A percentile compares a stretch with the other conserved stretches of the same genome.
Conservation (phyloP, 2,797 vertebrate species). For the Psittacula echo region DNA sequence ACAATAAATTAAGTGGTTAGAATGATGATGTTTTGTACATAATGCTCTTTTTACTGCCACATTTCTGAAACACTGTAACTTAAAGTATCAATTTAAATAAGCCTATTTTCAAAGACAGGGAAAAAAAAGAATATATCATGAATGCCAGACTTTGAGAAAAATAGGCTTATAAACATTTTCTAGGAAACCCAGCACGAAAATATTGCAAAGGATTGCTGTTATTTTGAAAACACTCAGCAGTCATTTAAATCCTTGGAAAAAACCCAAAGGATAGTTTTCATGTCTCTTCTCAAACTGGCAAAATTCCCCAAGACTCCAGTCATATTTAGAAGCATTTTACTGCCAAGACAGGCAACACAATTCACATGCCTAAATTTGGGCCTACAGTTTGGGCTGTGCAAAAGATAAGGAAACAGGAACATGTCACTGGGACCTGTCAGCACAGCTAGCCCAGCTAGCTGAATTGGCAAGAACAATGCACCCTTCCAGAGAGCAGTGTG, state of each 20-base stretch:
- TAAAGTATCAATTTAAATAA: neutral
- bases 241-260: conserved; percentile 12
- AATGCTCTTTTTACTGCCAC: neutral
- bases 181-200: neutral
- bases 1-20: neutral
- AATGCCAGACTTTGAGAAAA: neutral
- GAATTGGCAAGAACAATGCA: neutral
- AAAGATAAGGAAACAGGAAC: neutral
- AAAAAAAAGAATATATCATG: neutral
- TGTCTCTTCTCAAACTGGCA: conserved; percentile 4
- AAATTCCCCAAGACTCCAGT: neutral
- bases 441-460: neutral
- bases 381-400: rapidly evolving
- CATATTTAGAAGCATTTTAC: conserved; percentile 7
- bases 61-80: neutral
- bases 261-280: neutral
- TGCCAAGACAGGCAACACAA: neutral
- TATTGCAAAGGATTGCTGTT: neutral
- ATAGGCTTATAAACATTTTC: neutral
- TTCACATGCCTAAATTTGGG: neutral
- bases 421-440: neutral
- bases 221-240: neutral
- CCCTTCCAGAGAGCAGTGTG: neutral
- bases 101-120: neutral
- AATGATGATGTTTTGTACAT: neutral